A percentile compares a stretch with the other conserved stretches of the same genome.
phyloP scores from a whole-genome alignment of 2,888 invertebrate species.

The Eurytoma californica region DNA sequence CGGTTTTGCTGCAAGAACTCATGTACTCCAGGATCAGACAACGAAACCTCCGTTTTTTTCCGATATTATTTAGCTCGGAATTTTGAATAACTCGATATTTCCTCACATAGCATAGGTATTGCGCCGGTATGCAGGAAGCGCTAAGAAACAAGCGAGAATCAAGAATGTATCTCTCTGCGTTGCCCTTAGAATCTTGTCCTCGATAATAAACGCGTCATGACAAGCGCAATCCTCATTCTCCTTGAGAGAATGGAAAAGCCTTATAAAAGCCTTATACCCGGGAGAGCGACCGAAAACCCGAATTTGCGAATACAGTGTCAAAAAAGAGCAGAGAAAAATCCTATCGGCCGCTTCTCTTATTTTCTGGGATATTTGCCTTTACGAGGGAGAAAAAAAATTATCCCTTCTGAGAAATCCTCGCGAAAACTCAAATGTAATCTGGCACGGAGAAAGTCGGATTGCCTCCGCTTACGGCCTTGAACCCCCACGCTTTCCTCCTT shows the following conservation, averaged over 20 bases:
- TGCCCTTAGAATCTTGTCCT: background rate
- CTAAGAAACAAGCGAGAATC: no score
- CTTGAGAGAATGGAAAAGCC: background rate
- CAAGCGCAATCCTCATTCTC: background rate
- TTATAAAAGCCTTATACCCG: background rate
- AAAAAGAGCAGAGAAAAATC: conserved; percentile 8
- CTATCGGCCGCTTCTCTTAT: background rate
- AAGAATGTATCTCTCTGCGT: no score
- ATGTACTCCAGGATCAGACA: no score
- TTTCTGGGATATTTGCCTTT: background rate
- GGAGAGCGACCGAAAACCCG: background rate
- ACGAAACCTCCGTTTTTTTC: no score
- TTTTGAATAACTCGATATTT: no score
- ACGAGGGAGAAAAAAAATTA: background rate
- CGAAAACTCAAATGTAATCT: conserved; percentile 51
- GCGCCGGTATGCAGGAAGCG: no score
- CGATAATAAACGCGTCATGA: background rate
- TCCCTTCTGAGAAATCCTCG: conserved; percentile 39
- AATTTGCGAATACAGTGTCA: background rate
- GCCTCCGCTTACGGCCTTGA: conserved; percentile 54
- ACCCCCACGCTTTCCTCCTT: conserved; percentile 3
- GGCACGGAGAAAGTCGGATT: conserved; percentile 54
- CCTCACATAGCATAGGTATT: no score
- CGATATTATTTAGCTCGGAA: no score
- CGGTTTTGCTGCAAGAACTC: no score